Percentiles rank a stretch among this genome's conserved stretches.
These are phyloP conservation scores for Caenorhabditis parvicauda DNA, from an alignment of 2,888 invertebrate genomes.

Conservation along the genomic window DNA sequence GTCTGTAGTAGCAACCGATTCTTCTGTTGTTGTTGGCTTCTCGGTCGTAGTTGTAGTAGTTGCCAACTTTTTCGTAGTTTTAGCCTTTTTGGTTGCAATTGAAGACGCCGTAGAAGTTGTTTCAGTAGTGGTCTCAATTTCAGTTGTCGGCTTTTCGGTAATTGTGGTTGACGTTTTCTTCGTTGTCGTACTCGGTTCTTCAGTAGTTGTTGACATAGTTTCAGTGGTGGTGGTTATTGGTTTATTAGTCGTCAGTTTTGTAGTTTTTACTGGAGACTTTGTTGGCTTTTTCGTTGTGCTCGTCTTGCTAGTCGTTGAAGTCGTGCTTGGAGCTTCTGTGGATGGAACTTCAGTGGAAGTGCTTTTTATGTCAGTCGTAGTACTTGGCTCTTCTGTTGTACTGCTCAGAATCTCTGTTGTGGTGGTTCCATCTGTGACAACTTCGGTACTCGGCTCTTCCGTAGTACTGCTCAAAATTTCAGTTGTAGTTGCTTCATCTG, in stretches of 20 bases:
- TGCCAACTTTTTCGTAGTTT: not conserved
- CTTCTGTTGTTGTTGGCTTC: conserved; percentile 2
- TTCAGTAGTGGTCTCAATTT: not conserved
- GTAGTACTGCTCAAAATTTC: conserved; percentile 3
- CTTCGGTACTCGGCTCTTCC: not conserved
- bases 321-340: not conserved
- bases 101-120: conserved; percentile 1
- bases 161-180: not conserved
- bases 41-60: not conserved
- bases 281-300: not conserved
- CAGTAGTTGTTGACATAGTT: conserved; percentile 1
- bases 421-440: not conserved
- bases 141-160: not conserved
- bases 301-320: not conserved
- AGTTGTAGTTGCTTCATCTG: conserved; percentile 2
- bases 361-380: conserved; percentile 1
- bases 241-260: too few relatives aligned
- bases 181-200: not conserved
- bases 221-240: not conserved
- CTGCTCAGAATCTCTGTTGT: not conserved
- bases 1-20: not conserved
- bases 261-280: not conserved
- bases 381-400: conserved; percentile 1
- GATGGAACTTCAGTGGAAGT: conserved; percentile 3
- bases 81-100: not conserved